Evolutionary conservation across 1,140 invertebrate species (phyloP).

Genomic region (Bombus waltoni): DNA sequence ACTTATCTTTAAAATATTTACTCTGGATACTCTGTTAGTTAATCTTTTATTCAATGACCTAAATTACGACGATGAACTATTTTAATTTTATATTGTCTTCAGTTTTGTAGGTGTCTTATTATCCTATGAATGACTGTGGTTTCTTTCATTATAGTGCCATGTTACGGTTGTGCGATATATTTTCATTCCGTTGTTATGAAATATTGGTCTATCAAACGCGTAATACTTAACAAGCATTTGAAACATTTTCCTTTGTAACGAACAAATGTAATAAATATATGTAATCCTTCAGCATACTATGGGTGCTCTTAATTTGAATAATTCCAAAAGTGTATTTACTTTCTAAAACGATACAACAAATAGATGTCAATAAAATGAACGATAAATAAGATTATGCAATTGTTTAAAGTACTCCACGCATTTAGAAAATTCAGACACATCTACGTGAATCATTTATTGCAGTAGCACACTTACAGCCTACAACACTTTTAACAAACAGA

Average conservation of each 20-base stretch:
- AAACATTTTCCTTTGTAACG: slow-evolving; percentile 3
- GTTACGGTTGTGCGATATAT: not conserved
- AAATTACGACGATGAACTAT: no score
- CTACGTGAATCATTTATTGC: not conserved
- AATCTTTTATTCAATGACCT: not conserved
- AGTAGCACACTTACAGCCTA: not conserved
- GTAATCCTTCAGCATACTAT: not conserved
- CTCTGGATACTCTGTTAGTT: not conserved
- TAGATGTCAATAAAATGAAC: not conserved
- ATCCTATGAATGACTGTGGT: not conserved
- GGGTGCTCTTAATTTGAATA: not conserved
- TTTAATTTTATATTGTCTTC: not conserved
- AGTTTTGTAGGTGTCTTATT: not conserved
- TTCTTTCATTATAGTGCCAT: slow-evolving; percentile 32
- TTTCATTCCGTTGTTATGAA: not conserved
- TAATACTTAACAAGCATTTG: not conserved
- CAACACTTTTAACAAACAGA: not conserved
- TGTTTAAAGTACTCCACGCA: no score
- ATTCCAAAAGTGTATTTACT: not conserved
- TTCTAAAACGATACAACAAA: not conserved
- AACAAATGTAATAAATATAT: slow-evolving; percentile 32
- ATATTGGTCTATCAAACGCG: not conserved
- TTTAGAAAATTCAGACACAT: not conserved
- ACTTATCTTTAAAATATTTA: not conserved
- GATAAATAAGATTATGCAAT: not conserved